phyloP scores from a whole-genome alignment of 2,797 vertebrate genomes.

The Cheirogaleus major region DNA sequence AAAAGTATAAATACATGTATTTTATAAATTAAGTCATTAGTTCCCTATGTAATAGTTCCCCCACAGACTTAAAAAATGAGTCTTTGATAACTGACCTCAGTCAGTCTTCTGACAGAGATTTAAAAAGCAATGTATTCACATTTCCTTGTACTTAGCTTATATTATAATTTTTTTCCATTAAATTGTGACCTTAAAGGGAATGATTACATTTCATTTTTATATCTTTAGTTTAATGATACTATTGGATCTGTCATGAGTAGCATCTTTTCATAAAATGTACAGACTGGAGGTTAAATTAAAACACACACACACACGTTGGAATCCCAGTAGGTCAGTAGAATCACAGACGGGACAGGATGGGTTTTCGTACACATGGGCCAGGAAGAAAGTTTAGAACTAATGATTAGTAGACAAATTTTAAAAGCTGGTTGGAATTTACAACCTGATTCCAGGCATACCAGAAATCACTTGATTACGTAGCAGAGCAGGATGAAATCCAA shows the following conservation, averaged over 20 bases:
- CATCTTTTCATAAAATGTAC: slow-evolving; percentile 6
- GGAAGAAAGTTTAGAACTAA: not conserved
- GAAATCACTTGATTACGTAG: slow-evolving; percentile 8
- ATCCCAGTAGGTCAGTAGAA: not conserved
- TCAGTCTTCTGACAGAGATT: not conserved
- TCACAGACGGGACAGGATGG: not conserved
- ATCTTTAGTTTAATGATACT: not conserved
- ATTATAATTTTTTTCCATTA: not conserved
- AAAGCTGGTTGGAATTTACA: not conserved
- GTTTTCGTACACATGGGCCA: not conserved
- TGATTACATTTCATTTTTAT: not conserved
- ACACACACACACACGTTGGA: not conserved
- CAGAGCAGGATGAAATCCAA: slow-evolving; percentile 18
- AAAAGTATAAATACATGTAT: not conserved
- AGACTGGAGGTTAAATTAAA: not conserved
- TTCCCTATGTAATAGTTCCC: not conserved
- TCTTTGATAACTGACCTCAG: not conserved
- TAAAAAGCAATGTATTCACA: not conserved
- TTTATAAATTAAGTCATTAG: slow-evolving; percentile 29
- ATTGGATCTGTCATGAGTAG: not conserved
- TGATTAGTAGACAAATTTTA: not conserved
- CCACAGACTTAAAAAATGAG: not conserved
- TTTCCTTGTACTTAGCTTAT: not conserved
- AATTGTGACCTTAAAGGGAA: not conserved
- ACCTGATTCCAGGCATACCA: not conserved